Percentiles rank a stretch among this genome's conserved stretches.
Evolutionary conservation across 2,113 vertebrate genomes (phyloP).

Genomic region (Grammomys dolichurus): DNA sequence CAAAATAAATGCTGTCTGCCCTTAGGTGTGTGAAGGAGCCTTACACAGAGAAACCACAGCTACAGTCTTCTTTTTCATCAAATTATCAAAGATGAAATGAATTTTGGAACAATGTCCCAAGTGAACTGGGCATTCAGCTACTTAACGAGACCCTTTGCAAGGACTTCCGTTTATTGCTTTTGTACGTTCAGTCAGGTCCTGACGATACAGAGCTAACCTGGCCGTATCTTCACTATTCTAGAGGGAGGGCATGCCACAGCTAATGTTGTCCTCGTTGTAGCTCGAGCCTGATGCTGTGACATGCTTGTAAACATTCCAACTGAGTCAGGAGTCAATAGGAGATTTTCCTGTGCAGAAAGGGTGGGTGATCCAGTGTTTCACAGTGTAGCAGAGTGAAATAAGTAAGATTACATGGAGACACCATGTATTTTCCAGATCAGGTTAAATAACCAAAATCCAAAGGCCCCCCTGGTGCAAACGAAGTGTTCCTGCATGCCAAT

Average conservation of each 20-base stretch:
- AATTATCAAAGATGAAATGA: slow-evolving; percentile 88
- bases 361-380: slow-evolving; percentile 62
- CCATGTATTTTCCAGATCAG: slow-evolving; percentile 75
- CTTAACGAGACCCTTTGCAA: slow-evolving; percentile 83
- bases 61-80: slow-evolving; percentile 85
- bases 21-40: slow-evolving; percentile 84
- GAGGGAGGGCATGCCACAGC: slow-evolving; percentile 60
- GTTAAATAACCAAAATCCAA: slow-evolving; percentile 79
- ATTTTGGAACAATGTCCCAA: slow-evolving; percentile 87
- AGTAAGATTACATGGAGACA: slow-evolving; percentile 60
- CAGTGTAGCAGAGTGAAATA: slow-evolving; percentile 60
- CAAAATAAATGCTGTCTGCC: slow-evolving; percentile 86
- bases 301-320: slow-evolving; percentile 72
- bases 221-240: slow-evolving; percentile 75
- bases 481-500: slow-evolving; percentile 68
- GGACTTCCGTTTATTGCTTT: slow-evolving; percentile 84
- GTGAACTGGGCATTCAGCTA: slow-evolving; percentile 86
- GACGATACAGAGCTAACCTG: slow-evolving; percentile 82
- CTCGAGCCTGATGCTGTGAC: slow-evolving; percentile 62
- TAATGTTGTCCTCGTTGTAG: slow-evolving; percentile 71
- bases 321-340: slow-evolving; percentile 70
- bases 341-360: slow-evolving; percentile 19
- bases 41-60: slow-evolving; percentile 85
- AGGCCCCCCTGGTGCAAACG: slow-evolving; percentile 65
- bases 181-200: slow-evolving; percentile 80